A percentile compares a stretch with the other conserved stretches of the same genome.
These are phyloP conservation scores for Macrophya annulata DNA, from an alignment of 2,888 invertebrate genomes.

Conservation along the genomic window DNA sequence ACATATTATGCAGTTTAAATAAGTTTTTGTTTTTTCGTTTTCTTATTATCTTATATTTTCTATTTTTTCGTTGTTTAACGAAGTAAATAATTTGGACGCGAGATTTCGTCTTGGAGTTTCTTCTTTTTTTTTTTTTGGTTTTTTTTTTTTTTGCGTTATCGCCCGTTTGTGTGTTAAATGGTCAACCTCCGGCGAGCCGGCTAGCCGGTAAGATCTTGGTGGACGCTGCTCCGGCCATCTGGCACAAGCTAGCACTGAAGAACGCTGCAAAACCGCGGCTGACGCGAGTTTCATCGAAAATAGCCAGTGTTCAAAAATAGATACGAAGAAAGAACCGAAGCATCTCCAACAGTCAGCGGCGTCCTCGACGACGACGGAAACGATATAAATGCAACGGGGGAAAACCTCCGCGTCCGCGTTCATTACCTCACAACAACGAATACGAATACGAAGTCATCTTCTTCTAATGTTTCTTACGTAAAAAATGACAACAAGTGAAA, in stretches of 20 bases:
- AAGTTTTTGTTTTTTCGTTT: too few relatives aligned
- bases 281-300: constrained; percentile 74
- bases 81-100: neutral
- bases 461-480: neutral
- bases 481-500: neutral
- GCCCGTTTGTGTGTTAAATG: constrained; percentile 30
- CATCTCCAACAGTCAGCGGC: constrained; percentile 41
- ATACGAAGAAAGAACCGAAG: constrained; percentile 61
- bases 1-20: neutral
- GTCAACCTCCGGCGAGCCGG: constrained; percentile 58
- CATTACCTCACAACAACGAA: neutral
- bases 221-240: constrained; percentile 73
- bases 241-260: constrained; percentile 74
- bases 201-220: constrained; percentile 63
- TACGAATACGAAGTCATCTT: neutral
- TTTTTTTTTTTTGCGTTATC: constrained; percentile 11
- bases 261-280: constrained; percentile 73
- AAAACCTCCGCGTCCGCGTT: constrained; percentile 5
- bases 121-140: constrained; percentile 32
- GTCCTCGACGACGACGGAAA: constrained; percentile 32
- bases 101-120: neutral
- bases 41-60: too few relatives aligned
- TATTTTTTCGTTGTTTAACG: neutral
- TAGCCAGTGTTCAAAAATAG: constrained; percentile 77
- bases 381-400: neutral